phyloP scores from a whole-genome alignment of 2,113 vertebrate genomes.

The Poeciliopsis prolifica region DNA sequence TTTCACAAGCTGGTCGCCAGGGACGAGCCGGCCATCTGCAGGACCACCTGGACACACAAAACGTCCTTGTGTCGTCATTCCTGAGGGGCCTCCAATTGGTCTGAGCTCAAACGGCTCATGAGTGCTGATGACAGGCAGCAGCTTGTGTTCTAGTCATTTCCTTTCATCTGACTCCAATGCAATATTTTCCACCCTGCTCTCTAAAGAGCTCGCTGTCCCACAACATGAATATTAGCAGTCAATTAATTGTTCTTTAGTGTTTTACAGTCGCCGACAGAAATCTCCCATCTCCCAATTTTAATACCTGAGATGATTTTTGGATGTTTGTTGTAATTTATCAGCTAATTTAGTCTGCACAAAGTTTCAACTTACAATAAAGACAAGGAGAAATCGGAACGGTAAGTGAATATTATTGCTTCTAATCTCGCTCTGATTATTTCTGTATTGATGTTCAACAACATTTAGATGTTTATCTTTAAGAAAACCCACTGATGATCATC shows the following conservation, averaged over 20 bases:
- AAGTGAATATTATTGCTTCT: not conserved
- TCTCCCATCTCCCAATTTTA: no score
- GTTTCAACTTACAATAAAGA: not conserved
- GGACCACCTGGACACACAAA: constrained; percentile 85
- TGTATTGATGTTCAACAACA: not conserved
- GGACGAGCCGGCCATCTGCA: constrained; percentile 90
- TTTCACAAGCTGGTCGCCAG: constrained; percentile 88
- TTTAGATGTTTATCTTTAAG: not conserved
- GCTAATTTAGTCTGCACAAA: not conserved
- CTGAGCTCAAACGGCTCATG: constrained; percentile 19
- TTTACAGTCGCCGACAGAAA: no score
- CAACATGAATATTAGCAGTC: not conserved
- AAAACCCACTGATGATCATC: not conserved
- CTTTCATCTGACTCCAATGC: constrained; percentile 46
- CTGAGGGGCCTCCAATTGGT: constrained; percentile 16
- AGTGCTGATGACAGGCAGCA: constrained; percentile 10
- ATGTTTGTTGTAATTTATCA: not conserved
- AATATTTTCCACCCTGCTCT: constrained; percentile 17
- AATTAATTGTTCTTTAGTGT: not conserved
- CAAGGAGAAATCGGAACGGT: no score
- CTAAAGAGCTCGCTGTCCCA: not conserved
- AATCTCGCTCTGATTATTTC: not conserved
- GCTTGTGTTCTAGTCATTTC: constrained; percentile 18
- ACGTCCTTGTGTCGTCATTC: constrained; percentile 50
- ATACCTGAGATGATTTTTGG: not conserved